These are phyloP conservation scores for Agapornis roseicollis DNA, from an alignment of 2,113 vertebrate genomes.

Conservation along the genomic window DNA sequence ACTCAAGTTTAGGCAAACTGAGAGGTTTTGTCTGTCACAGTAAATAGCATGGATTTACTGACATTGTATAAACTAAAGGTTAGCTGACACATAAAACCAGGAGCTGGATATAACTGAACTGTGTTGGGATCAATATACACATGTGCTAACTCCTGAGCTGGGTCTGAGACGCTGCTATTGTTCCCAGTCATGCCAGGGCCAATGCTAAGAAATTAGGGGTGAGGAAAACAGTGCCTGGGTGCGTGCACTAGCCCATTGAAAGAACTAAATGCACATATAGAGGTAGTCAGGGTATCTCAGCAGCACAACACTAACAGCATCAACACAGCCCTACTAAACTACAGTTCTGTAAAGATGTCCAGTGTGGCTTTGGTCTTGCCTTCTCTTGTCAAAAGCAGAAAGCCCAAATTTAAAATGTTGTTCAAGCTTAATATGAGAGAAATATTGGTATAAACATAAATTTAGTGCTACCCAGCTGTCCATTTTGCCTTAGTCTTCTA, in stretches of 20 bases:
- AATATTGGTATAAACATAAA: neutral
- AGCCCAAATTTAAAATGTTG: neutral
- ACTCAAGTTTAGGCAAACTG: neutral
- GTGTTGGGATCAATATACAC: neutral
- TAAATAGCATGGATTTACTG: neutral
- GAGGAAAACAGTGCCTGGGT: neutral
- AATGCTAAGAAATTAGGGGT: neutral
- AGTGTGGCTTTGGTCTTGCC: neutral
- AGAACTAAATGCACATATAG: neutral
- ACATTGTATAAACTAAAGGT: neutral
- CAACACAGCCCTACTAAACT: neutral
- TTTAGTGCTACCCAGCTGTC: neutral
- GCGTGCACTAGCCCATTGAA: neutral
- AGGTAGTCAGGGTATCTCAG: neutral
- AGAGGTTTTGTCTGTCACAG: neutral
- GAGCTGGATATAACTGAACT: neutral
- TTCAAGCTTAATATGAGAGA: neutral
- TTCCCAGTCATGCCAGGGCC: neutral
- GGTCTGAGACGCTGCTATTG: neutral
- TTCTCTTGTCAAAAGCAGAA: neutral
- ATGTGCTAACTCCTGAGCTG: neutral
- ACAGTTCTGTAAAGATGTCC: neutral
- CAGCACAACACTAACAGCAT: neutral
- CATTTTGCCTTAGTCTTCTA: neutral
- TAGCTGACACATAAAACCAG: neutral